Conservation (phyloP, 2,113 vertebrate species). For the Callocephalon fimbriatum region DNA sequence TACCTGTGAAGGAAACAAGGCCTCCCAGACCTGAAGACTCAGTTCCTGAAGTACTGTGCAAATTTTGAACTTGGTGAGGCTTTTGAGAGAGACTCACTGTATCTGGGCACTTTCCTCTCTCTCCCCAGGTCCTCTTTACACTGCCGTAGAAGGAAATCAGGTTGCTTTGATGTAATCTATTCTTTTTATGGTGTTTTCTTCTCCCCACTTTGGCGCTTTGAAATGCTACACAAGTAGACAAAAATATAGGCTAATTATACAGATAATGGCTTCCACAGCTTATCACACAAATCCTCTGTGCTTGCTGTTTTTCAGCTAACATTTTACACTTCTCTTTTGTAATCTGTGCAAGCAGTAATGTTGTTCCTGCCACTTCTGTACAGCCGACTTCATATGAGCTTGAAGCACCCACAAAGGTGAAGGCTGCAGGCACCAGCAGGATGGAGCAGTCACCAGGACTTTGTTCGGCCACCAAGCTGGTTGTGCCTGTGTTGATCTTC, state of each 20-base stretch:
- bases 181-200: not conserved
- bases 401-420: not conserved
- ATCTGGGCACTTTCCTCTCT: not conserved
- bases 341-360: not conserved
- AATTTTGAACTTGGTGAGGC: not conserved
- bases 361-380: not conserved
- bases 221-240: not conserved
- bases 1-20: not conserved
- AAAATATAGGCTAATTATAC: not conserved
- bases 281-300: not conserved
- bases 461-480: accelerated
- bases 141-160: not conserved
- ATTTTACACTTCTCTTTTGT: not conserved
- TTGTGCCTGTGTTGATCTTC: not conserved
- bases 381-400: accelerated
- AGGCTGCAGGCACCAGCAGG: not conserved
- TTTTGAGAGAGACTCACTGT: not conserved
- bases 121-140: not conserved
- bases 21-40: not conserved
- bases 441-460: not conserved
- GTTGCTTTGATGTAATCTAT: not conserved
- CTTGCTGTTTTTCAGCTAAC: not conserved
- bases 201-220: not conserved
- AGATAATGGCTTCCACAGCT: not conserved
- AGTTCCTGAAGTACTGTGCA: accelerated